phyloP scores from a whole-genome alignment of 2,113 vertebrate genomes.

The Dasypus novemcinctus region DNA sequence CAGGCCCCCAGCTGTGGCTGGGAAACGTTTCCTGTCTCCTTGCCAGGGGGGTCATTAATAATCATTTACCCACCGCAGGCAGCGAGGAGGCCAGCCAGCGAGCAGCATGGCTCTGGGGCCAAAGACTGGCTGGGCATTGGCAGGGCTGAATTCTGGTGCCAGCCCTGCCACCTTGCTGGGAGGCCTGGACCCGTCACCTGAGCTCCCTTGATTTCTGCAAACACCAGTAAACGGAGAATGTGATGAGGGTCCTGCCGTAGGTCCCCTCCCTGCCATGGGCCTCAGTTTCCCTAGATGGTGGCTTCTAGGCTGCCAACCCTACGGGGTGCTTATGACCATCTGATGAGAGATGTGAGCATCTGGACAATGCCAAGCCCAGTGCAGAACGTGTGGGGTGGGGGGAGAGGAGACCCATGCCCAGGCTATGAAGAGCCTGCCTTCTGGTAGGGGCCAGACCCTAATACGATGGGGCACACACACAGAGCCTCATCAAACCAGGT shows the following conservation, averaged over 20 bases:
- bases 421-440: background rate
- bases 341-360: background rate
- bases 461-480: background rate
- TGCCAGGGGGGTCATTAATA: constrained; percentile 79
- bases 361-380: background rate
- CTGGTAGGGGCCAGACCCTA: background rate
- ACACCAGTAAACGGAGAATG: background rate
- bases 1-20: constrained; percentile 70
- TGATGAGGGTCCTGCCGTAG: background rate
- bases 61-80: constrained; percentile 75
- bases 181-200: background rate
- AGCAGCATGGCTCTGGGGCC: constrained; percentile 67
- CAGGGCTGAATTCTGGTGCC: background rate
- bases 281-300: background rate
- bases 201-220: background rate
- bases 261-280: background rate
- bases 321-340: background rate
- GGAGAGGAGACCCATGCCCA: background rate
- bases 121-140: constrained; percentile 45
- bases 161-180: background rate
- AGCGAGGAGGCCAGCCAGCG: constrained; percentile 69
- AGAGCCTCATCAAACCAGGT: background rate
- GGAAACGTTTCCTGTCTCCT: constrained; percentile 76
- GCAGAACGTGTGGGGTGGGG: background rate
- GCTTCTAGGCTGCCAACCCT: background rate